Conservation (phyloP, 2,797 vertebrate species). For the Galagoides demidoff region DNA sequence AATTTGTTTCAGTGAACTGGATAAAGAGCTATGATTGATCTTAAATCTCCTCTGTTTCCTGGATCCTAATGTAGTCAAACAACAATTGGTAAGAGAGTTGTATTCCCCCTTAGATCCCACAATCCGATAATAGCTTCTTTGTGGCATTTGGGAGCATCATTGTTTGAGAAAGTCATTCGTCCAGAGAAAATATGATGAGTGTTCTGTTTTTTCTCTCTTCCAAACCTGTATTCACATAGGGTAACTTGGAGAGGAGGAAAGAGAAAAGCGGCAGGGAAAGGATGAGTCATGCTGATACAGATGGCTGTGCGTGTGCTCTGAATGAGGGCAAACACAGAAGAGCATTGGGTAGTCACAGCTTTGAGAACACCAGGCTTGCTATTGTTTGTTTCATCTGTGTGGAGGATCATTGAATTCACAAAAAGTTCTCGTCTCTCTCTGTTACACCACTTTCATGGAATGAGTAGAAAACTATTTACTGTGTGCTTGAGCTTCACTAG, state of each 20-base stretch:
- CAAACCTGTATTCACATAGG: neutral
- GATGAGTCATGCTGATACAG: neutral
- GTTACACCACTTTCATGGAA: neutral
- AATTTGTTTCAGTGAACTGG: constrained; percentile 52
- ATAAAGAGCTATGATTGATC: constrained; percentile 35
- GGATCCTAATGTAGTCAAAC: constrained; percentile 34
- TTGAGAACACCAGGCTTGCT: constrained; percentile 30
- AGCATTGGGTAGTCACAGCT: constrained; percentile 56
- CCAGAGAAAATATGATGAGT: neutral
- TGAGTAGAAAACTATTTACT: neutral
- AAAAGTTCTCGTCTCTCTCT: neutral
- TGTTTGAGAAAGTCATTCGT: constrained; percentile 62
- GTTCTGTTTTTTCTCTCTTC: neutral
- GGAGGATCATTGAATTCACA: constrained; percentile 46
- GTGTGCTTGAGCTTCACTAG: neutral
- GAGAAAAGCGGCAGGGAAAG: neutral
- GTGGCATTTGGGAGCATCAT: neutral
- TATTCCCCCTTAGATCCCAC: neutral
- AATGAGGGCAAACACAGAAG: neutral
- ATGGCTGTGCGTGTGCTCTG: neutral
- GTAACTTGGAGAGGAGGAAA: constrained; percentile 16
- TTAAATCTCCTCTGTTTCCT: constrained; percentile 50
- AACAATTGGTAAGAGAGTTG: constrained; percentile 42
- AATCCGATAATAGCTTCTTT: neutral
- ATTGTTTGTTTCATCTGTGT: constrained; percentile 42